Conservation (phyloP, 2,113 vertebrate genomes). For the Stigmatopora nigra region DNA sequence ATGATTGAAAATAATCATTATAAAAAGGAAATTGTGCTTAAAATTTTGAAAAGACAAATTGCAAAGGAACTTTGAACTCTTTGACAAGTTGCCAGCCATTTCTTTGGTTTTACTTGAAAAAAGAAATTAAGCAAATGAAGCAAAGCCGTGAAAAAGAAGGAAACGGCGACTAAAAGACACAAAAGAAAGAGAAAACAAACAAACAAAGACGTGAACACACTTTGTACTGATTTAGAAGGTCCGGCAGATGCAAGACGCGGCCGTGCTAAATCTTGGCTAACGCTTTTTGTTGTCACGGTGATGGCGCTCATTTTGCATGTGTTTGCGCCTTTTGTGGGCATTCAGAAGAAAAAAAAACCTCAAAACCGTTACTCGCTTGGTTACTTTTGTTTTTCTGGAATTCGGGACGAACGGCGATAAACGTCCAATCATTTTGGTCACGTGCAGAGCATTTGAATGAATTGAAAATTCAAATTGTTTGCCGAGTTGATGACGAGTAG, state of each 20-base stretch:
- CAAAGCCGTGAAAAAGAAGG: constrained; percentile 43
- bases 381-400: constrained; percentile 7
- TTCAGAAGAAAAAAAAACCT: constrained; percentile 15
- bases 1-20: no score
- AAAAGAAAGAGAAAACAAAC: constrained; percentile 24
- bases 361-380: constrained; percentile 8
- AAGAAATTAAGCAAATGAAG: constrained; percentile 37
- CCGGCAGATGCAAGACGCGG: constrained; percentile 33
- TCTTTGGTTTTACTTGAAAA: no score
- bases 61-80: no score
- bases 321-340: constrained; percentile 14
- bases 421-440: no score
- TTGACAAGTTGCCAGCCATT: no score
- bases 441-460: no score
- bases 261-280: constrained; percentile 47
- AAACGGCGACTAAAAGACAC: constrained; percentile 43
- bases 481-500: no score
- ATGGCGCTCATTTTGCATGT: constrained; percentile 13
- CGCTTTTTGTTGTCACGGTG: constrained; percentile 50
- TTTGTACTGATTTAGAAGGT: constrained; percentile 6
- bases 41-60: no score
- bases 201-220: constrained; percentile 49
- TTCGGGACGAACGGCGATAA: neutral
- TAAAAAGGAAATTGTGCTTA: no score
- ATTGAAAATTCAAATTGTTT: no score